Conservation (phyloP, 2,113 vertebrate species). For the Crotophaga sulcirostris region DNA sequence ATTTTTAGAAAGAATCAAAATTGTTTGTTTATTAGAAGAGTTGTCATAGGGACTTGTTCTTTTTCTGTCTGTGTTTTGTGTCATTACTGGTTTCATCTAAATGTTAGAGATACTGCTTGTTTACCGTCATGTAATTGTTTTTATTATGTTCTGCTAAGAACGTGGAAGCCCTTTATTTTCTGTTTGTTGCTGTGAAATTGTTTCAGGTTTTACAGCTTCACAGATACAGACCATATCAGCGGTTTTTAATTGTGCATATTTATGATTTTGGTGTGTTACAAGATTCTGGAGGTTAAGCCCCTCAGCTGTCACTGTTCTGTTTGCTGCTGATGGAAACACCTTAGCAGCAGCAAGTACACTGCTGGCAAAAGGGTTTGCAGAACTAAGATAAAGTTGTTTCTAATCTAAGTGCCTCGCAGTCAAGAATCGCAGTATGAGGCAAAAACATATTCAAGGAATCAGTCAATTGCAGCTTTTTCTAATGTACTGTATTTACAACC, state of each 20-base stretch:
- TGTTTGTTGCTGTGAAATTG: background rate
- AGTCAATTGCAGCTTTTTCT: conserved; percentile 5
- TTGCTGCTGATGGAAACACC: background rate
- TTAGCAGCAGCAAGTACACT: conserved; percentile 4
- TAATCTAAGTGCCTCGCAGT: background rate
- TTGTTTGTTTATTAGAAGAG: background rate
- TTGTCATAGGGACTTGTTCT: background rate
- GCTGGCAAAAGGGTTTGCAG: background rate
- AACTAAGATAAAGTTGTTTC: conserved; percentile 20
- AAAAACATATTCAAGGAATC: background rate
- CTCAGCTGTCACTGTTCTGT: background rate
- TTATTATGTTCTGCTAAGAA: background rate
- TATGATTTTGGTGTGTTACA: background rate
- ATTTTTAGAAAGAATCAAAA: background rate
- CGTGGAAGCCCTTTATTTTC: background rate
- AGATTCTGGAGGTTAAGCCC: background rate
- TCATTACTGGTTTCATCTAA: background rate
- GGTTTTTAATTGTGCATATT: background rate
- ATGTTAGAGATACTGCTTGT: background rate
- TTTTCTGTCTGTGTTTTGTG: background rate
- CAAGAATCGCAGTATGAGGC: background rate
- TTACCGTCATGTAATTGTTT: background rate
- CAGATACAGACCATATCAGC: background rate
- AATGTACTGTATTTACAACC: background rate
- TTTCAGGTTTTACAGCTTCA: background rate